phyloP scores from a whole-genome alignment of 2,797 vertebrate species.

The Oreochromis grahami region DNA sequence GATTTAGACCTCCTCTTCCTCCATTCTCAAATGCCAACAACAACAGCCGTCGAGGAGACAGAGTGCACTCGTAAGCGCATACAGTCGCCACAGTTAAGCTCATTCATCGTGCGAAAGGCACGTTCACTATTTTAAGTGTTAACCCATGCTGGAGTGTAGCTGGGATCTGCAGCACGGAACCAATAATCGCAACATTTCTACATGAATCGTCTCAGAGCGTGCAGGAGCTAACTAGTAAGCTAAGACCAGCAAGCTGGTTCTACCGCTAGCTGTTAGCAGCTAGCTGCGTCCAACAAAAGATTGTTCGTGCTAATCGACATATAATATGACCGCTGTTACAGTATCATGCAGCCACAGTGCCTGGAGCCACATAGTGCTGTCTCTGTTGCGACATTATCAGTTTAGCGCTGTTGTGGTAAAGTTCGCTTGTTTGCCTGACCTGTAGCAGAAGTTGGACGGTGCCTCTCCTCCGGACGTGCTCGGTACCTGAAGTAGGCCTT shows the following conservation, averaged over 20 bases:
- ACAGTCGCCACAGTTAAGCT: constrained; percentile 31
- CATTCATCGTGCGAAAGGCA: not conserved
- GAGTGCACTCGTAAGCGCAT: constrained; percentile 77
- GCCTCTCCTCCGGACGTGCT: constrained; percentile 65
- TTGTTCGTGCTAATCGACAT: not conserved
- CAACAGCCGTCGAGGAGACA: constrained; percentile 78
- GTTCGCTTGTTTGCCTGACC: constrained; percentile 57
- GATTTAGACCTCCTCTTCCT: constrained; percentile 85
- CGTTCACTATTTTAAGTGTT: not conserved
- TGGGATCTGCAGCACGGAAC: not conserved
- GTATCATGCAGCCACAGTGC: not conserved
- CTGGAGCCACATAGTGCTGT: not conserved
- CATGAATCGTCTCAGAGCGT: constrained; percentile 58
- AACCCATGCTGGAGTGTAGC: not conserved
- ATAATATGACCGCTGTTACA: not conserved
- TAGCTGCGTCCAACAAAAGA: constrained; percentile 68
- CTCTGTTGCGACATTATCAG: not conserved
- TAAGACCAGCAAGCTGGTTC: constrained; percentile 42
- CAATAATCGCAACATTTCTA: not conserved
- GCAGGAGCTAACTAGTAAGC: constrained; percentile 63
- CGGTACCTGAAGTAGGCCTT: constrained; percentile 69
- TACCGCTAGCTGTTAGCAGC: constrained; percentile 58
- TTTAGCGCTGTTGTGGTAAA: constrained; percentile 19
- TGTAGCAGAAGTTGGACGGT: constrained; percentile 71
- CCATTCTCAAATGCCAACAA: constrained; percentile 81